Conservation (phyloP, 2,888 invertebrate genomes). For the Caenorhabditis angaria region DNA sequence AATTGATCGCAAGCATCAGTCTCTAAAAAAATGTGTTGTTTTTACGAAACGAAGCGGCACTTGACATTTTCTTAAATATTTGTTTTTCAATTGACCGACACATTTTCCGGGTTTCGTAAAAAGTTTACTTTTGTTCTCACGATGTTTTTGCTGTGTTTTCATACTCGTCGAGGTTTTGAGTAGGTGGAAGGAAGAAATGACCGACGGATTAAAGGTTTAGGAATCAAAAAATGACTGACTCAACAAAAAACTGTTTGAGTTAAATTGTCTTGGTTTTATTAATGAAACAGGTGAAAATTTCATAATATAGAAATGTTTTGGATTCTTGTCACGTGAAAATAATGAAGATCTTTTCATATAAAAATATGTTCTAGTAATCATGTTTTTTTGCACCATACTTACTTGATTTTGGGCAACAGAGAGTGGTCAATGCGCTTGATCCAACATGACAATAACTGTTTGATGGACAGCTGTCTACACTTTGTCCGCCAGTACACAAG, state of each 20-base stretch:
- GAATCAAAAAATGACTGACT: too few relatives aligned
- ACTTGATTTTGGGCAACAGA: conserved; percentile 66
- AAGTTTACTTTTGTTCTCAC: not conserved
- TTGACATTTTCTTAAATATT: not conserved
- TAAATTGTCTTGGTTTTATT: not conserved
- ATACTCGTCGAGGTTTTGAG: too few relatives aligned
- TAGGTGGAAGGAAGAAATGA: too few relatives aligned
- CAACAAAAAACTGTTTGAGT: too few relatives aligned
- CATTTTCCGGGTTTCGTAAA: conserved; percentile 8
- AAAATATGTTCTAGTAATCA: not conserved
- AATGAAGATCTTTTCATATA: not conserved
- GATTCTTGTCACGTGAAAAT: too few relatives aligned
- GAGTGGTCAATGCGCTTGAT: conserved; percentile 56
- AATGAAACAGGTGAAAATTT: too few relatives aligned
- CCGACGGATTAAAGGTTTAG: not conserved
- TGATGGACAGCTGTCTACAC: conserved; percentile 45
- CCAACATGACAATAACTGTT: conserved; percentile 68
- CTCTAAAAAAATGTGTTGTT: conserved; percentile 38
- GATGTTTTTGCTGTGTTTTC: conserved; percentile 7
- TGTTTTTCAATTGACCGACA: conserved; percentile 1
- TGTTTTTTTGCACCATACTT: too few relatives aligned
- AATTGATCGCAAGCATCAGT: conserved; percentile 60
- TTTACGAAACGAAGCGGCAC: not conserved
- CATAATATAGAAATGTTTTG: too few relatives aligned
- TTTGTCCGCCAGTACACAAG: conserved; percentile 57